phyloP scores from a whole-genome alignment of 2,113 vertebrate species.

The Grammomys dolichurus region DNA sequence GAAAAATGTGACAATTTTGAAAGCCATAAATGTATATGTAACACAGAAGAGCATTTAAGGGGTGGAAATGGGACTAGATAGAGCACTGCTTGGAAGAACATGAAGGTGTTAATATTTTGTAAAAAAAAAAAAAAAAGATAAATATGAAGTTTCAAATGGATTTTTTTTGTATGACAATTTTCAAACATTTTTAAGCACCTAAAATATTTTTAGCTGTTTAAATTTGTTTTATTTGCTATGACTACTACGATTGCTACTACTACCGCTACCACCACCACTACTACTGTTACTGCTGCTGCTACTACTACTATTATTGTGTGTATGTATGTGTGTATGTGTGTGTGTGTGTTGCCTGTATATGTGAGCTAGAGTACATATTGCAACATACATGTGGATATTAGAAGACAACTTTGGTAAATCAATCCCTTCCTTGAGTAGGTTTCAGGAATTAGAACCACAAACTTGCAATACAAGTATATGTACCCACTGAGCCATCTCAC shows the following conservation, averaged over 20 bases:
- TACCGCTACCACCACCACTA: neutral
- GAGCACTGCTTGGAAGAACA: neutral
- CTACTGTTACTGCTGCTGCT: too few relatives aligned
- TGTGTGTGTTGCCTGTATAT: too few relatives aligned
- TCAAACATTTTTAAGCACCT: neutral
- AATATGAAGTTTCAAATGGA: neutral
- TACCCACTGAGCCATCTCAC: too few relatives aligned
- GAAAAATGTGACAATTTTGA: constrained; percentile 1
- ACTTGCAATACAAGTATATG: neutral
- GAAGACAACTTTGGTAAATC: neutral
- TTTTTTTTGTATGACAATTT: neutral
- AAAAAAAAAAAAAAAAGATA: neutral
- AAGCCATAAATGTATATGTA: neutral
- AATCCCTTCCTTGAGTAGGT: neutral
- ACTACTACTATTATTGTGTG: neutral
- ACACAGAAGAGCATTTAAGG: neutral
- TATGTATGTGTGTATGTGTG: neutral
- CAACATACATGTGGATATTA: neutral
- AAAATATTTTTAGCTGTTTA: neutral
- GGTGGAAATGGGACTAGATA: neutral
- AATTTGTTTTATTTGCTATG: neutral
- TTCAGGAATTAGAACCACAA: neutral
- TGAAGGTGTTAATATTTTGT: neutral
- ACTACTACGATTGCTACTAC: neutral
- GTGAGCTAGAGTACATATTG: neutral